phyloP scores from a whole-genome alignment of 64 coral and sea anemone genomes.

The Actinia tenebrosa region DNA sequence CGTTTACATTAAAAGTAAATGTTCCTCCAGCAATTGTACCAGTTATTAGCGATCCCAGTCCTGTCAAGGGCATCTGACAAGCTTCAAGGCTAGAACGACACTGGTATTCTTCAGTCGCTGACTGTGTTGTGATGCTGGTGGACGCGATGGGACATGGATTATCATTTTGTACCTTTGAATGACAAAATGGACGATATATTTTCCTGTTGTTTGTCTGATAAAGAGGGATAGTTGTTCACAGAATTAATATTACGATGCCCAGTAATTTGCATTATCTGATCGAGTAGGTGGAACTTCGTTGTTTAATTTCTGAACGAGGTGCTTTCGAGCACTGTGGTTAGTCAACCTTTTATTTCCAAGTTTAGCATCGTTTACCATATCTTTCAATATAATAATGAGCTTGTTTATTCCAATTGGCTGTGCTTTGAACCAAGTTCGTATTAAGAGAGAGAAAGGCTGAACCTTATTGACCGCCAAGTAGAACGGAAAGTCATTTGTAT shows the following conservation, averaged over 20 bases:
- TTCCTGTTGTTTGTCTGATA: slow-evolving; percentile 19
- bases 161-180: background rate
- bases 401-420: slow-evolving; percentile 51
- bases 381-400: slow-evolving; percentile 28
- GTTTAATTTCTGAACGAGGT: slow-evolving; percentile 8
- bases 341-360: background rate
- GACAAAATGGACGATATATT: background rate
- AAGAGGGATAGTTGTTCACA: slow-evolving; percentile 30
- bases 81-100: background rate
- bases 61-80: background rate
- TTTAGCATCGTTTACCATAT: slow-evolving; percentile 3
- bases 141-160: no score
- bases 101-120: background rate
- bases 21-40: slow-evolving; percentile 15
- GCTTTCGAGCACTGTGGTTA: slow-evolving; percentile 23
- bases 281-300: background rate
- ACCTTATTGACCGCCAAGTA: slow-evolving; percentile 34
- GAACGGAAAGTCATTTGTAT: slow-evolving; percentile 4
- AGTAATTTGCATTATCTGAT: slow-evolving; percentile 25
- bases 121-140: background rate
- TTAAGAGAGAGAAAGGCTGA: slow-evolving; percentile 5
- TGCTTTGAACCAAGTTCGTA: slow-evolving; percentile 29
- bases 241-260: slow-evolving; percentile 25
- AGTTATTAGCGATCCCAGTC: background rate
- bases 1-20: slow-evolving; percentile 21